phyloP scores from a whole-genome alignment of 2,888 invertebrate species.

The Platycheirus albimanus region DNA sequence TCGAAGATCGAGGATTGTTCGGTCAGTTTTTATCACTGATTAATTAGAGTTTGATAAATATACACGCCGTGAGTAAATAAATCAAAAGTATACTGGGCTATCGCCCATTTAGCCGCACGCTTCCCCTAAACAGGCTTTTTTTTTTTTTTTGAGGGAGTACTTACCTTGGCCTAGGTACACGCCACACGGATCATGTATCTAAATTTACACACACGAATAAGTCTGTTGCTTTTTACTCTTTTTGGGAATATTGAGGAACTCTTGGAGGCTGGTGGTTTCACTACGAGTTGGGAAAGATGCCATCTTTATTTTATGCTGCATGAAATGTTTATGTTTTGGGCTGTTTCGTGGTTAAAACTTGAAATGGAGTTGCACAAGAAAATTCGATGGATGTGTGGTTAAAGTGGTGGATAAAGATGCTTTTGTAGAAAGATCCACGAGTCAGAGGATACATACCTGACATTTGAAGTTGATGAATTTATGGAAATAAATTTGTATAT shows the following conservation, averaged over 20 bases:
- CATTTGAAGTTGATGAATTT: conserved; percentile 1
- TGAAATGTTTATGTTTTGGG: conserved; percentile 62
- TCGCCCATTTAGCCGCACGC: too few species aligned
- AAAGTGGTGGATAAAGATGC: neutral
- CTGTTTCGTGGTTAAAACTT: conserved; percentile 23
- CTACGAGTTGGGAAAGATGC: conserved; percentile 64
- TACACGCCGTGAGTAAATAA: conserved; percentile 83
- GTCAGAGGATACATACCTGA: conserved; percentile 1
- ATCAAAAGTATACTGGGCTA: conserved; percentile 76
- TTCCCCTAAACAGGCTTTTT: conserved; percentile 78
- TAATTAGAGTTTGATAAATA: conserved; percentile 83
- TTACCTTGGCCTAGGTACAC: conserved; percentile 76
- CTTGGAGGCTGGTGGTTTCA: conserved; percentile 46
- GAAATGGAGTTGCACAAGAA: conserved; percentile 19
- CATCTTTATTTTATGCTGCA: conserved; percentile 62
- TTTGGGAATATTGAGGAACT: neutral
- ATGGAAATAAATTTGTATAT: too few species aligned
- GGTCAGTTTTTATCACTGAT: conserved; percentile 83
- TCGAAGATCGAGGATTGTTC: conserved; percentile 11
- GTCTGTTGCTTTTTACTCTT: conserved; percentile 4
- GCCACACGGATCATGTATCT: conserved; percentile 69
- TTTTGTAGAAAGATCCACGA: neutral
- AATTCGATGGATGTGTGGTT: conserved; percentile 25
- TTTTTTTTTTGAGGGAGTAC: conserved; percentile 82
- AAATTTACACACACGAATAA: conserved; percentile 71